A percentile compares a stretch with the other conserved stretches of the same genome.
These are phyloP conservation scores for Caretta caretta DNA, from an alignment of 2,113 vertebrate genomes.

Conservation along the genomic window DNA sequence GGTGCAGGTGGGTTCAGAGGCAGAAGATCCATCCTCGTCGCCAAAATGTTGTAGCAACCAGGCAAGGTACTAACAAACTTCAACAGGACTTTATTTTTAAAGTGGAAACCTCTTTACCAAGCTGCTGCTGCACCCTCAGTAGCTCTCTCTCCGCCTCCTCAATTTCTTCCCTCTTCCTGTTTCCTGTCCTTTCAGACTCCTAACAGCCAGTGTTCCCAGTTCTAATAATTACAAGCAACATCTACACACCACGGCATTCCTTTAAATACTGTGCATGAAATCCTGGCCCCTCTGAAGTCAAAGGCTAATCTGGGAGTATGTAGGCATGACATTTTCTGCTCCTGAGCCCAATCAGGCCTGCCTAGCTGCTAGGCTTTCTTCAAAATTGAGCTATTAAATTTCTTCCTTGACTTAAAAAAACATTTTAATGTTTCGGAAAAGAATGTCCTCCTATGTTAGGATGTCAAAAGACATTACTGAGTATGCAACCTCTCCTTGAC, in stretches of 20 bases:
- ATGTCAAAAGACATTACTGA: neutral
- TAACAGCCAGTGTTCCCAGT: too few species aligned
- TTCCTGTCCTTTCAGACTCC: too few species aligned
- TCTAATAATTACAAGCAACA: too few species aligned
- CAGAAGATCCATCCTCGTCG: too few species aligned
- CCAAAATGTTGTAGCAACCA: too few species aligned
- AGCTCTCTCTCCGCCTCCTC: too few species aligned
- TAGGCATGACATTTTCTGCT: neutral
- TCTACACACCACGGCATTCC: neutral
- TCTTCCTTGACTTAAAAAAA: neutral
- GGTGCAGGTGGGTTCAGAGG: too few species aligned
- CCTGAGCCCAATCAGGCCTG: neutral
- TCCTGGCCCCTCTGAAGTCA: neutral
- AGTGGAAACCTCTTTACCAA: too few species aligned
- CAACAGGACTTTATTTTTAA: too few species aligned
- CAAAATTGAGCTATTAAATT: neutral
- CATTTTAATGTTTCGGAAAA: conserved; percentile 7
- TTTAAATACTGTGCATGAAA: neutral
- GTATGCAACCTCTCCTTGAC: neutral
- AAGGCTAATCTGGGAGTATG: neutral
- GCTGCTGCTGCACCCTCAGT: too few species aligned
- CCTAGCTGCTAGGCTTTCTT: conserved; percentile 4
- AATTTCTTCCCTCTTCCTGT: too few species aligned
- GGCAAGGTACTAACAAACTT: too few species aligned
- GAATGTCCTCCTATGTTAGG: neutral